A percentile compares a stretch with the other conserved stretches of the same genome.
Conservation (phyloP, 2,113 vertebrate genomes). For the Phocoena sinus region DNA sequence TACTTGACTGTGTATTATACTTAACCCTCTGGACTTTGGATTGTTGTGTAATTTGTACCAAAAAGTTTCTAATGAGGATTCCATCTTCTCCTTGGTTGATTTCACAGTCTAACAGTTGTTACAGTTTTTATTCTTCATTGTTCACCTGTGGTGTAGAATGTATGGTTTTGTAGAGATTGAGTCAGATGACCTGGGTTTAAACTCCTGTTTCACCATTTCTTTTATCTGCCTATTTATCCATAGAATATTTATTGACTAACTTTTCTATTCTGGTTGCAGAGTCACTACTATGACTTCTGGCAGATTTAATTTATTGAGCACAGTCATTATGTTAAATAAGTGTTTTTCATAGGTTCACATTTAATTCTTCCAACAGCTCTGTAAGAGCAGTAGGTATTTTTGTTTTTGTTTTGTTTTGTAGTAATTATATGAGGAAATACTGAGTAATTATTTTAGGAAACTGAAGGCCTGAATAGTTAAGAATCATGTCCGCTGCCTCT, state of each 20-base stretch:
- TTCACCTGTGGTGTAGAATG: background rate
- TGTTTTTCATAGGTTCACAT: slow-evolving; percentile 13
- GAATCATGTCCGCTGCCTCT: background rate
- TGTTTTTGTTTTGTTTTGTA: background rate
- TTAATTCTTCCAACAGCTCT: slow-evolving; percentile 1
- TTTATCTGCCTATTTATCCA: background rate
- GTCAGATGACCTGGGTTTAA: background rate
- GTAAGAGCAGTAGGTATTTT: background rate
- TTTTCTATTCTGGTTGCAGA: background rate
- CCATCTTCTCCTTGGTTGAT: slow-evolving; percentile 7
- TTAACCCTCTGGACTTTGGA: background rate
- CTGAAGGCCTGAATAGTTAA: background rate
- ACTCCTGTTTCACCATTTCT: background rate
- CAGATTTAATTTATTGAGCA: slow-evolving; percentile 7
- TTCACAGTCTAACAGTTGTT: background rate
- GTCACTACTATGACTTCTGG: background rate
- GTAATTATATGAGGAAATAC: background rate
- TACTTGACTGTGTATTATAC: background rate
- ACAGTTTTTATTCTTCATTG: background rate
- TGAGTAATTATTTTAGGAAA: slow-evolving; percentile 23
- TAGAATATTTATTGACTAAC: background rate
- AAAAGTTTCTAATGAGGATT: slow-evolving; percentile 18
- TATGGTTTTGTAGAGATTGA: background rate
- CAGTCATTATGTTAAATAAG: background rate
- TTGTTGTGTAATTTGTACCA: slow-evolving; percentile 23